phyloP scores from a whole-genome alignment of 1,140 invertebrate genomes.

The Radopholus similis region DNA sequence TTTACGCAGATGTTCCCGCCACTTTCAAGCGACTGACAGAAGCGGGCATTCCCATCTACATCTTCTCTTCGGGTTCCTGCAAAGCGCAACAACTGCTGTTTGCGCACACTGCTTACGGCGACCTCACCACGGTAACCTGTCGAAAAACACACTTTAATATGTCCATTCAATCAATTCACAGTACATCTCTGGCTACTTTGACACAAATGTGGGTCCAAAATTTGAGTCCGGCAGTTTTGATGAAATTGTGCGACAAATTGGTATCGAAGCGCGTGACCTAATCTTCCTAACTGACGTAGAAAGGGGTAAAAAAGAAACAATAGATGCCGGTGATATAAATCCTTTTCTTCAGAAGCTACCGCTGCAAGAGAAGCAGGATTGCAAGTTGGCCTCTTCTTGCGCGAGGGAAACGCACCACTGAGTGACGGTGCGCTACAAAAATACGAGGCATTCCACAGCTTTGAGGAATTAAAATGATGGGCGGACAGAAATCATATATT shows the following conservation, averaged over 20 bases:
- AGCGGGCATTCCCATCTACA: slow-evolving; percentile 71
- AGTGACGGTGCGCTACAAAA: slow-evolving; percentile 66
- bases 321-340: too few species aligned
- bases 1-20: slow-evolving; percentile 77
- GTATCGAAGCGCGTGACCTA: slow-evolving; percentile 67
- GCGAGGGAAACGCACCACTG: slow-evolving; percentile 74
- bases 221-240: slow-evolving; percentile 71
- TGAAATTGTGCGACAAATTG: slow-evolving; percentile 72
- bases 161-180: slow-evolving; percentile 53
- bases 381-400: slow-evolving; percentile 68
- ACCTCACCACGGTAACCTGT: slow-evolving; percentile 65
- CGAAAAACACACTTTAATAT: neutral
- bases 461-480: too few species aligned
- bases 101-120: slow-evolving; percentile 71
- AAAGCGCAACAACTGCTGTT: slow-evolving; percentile 85
- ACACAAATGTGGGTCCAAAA: slow-evolving; percentile 78
- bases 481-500: too few species aligned
- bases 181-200: slow-evolving; percentile 77
- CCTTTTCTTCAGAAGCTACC: slow-evolving; percentile 63
- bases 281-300: slow-evolving; percentile 80
- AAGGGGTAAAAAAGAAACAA: slow-evolving; percentile 74
- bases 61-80: slow-evolving; percentile 87
- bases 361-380: slow-evolving; percentile 75
- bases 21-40: slow-evolving; percentile 71
- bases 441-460: slow-evolving; percentile 65